Conservation (phyloP, 2,113 vertebrate genomes). For the Anseranas semipalmata region DNA sequence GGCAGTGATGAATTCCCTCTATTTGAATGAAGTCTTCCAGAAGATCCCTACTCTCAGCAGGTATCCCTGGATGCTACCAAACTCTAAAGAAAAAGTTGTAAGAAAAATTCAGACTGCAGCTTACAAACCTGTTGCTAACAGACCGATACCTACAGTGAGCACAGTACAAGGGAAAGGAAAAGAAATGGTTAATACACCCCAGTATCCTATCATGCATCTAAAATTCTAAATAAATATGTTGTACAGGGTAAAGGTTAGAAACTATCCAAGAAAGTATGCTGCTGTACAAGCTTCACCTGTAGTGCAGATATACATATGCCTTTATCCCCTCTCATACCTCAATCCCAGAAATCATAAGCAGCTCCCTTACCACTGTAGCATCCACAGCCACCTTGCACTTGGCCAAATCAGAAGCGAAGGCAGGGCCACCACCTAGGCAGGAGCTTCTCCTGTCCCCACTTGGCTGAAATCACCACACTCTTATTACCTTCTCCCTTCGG, state of each 20-base stretch:
- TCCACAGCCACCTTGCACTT: not conserved
- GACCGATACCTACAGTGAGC: not conserved
- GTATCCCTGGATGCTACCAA: not conserved
- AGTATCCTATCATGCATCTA: not conserved
- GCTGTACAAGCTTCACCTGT: not conserved
- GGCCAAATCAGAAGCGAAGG: not conserved
- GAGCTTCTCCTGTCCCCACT: not conserved
- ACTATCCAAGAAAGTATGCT: not conserved
- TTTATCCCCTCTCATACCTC: not conserved
- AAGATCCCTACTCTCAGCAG: not conserved
- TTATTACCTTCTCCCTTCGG: not conserved
- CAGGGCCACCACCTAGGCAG: not conserved
- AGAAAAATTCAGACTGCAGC: not conserved
- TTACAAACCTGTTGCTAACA: not conserved
- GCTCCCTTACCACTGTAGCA: not conserved
- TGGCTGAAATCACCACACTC: not conserved
- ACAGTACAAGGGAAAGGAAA: not conserved
- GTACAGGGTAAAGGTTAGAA: not conserved
- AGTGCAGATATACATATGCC: not conserved
- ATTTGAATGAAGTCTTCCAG: not conserved
- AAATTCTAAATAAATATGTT: not conserved
- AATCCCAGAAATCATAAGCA: not conserved
- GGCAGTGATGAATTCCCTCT: not conserved
- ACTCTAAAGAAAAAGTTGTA: not conserved
- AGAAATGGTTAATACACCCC: not conserved